phyloP scores from a whole-genome alignment of 2,797 vertebrate genomes.

The Artibeus jamaicensis region DNA sequence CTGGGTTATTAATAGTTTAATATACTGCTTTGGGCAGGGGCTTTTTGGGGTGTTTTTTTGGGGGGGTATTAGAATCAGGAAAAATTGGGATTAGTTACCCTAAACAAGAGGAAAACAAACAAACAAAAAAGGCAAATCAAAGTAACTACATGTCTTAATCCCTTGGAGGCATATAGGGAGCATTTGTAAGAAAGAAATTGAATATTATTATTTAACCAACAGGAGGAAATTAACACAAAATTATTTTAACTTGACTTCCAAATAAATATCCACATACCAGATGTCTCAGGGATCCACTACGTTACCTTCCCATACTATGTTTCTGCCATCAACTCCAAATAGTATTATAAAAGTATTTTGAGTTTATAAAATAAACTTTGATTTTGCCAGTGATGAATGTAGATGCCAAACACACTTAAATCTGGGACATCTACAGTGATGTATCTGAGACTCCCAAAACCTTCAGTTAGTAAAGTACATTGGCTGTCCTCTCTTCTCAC shows the following conservation, averaged over 20 bases:
- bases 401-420: not conserved
- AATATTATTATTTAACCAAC: not conserved
- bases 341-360: not conserved
- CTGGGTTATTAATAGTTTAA: not conserved
- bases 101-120: not conserved
- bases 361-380: not conserved
- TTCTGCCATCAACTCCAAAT: not conserved
- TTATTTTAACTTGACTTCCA: slow-evolving; percentile 10
- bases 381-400: not conserved
- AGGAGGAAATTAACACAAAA: not conserved
- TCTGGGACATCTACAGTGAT: not conserved
- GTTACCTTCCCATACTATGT: not conserved
- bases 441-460: not conserved
- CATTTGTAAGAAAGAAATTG: not conserved
- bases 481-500: not conserved
- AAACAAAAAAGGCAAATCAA: not conserved
- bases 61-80: not conserved
- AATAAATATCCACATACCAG: not conserved
- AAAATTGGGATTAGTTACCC: not conserved
- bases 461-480: not conserved
- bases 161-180: not conserved
- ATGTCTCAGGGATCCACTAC: not conserved
- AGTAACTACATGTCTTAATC: not conserved
- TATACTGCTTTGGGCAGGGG: not conserved
- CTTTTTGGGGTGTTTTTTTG: not conserved